Conservation (phyloP, 92 coral and sea anemone species). For the Montipora capitata region DNA sequence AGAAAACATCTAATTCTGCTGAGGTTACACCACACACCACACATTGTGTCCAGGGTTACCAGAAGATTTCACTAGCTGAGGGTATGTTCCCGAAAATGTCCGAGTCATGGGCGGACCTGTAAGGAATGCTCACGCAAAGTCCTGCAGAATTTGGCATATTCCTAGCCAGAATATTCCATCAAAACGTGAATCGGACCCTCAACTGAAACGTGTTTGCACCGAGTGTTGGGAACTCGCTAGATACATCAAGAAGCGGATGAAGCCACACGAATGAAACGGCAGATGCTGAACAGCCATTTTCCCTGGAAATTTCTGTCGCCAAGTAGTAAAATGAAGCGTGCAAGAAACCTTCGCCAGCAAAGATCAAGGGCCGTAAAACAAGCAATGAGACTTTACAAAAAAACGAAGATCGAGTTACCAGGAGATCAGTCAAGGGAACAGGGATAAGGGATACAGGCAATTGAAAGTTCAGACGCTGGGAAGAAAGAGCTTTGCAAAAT, state of each 20-base stretch:
- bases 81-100: conserved; percentile 4
- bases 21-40: not conserved
- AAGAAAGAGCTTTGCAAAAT: conserved; percentile 5
- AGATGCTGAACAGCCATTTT: conserved; percentile 3
- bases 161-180: not conserved
- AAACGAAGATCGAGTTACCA: conserved; percentile 12
- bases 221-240: not conserved
- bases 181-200: not conserved
- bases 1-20: too few species aligned
- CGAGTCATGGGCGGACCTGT: conserved; percentile 9
- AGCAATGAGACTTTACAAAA: not conserved
- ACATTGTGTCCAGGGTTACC: conserved; percentile 3
- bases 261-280: not conserved
- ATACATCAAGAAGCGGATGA: not conserved
- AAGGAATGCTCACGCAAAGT: not conserved
- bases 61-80: not conserved
- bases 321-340: not conserved
- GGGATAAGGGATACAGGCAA: conserved; percentile 5
- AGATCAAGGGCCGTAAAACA: not conserved
- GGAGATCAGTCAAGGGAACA: conserved; percentile 5
- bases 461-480: conserved; percentile 3
- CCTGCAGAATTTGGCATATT: not conserved
- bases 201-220: conserved; percentile 3
- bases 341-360: conserved; percentile 20
- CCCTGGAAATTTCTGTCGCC: conserved; percentile 13